Evolutionary conservation across 1,140 invertebrate species (phyloP).

Genomic region (Ceratoteleas bidentatus): DNA sequence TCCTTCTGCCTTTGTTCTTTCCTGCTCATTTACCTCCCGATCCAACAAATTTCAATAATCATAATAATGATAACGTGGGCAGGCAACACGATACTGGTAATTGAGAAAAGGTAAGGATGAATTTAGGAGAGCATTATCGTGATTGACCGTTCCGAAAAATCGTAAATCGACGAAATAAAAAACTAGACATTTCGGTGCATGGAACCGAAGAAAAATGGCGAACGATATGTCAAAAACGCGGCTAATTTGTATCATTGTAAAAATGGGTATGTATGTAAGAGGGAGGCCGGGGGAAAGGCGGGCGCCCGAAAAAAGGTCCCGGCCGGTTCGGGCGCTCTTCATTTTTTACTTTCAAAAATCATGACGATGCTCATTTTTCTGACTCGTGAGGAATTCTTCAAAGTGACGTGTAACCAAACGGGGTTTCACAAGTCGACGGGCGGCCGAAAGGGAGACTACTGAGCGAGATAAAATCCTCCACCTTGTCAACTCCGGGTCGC

Average conservation of each 20-base stretch:
- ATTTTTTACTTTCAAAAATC: constrained; percentile 83
- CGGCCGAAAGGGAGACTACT: constrained; percentile 47
- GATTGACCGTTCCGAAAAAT: constrained; percentile 59
- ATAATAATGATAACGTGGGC: constrained; percentile 75
- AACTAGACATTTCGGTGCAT: constrained; percentile 28
- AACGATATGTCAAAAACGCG: constrained; percentile 46
- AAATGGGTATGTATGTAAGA: constrained; percentile 51
- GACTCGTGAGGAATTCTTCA: constrained; percentile 82
- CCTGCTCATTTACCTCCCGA: constrained; percentile 63
- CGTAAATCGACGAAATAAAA: constrained; percentile 55
- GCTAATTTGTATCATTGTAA: constrained; percentile 62
- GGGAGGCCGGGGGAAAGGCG: constrained; percentile 22
- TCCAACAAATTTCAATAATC: constrained; percentile 78
- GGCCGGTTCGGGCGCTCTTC: constrained; percentile 66
- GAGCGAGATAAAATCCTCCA: constrained; percentile 57
- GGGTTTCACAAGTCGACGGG: constrained; percentile 69
- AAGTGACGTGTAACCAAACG: constrained; percentile 80
- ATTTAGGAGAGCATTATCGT: constrained; percentile 51
- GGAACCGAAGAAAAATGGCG: constrained; percentile 31
- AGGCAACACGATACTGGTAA: constrained; percentile 50
- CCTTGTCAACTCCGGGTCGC: constrained; percentile 20
- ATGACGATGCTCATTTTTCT: constrained; percentile 83
- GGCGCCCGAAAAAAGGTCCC: constrained; percentile 65
- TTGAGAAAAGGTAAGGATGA: constrained; percentile 55
- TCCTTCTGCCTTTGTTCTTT: constrained; percentile 59